phyloP scores from a whole-genome alignment of 2,113 vertebrate species.

The Sceloporus undulatus region DNA sequence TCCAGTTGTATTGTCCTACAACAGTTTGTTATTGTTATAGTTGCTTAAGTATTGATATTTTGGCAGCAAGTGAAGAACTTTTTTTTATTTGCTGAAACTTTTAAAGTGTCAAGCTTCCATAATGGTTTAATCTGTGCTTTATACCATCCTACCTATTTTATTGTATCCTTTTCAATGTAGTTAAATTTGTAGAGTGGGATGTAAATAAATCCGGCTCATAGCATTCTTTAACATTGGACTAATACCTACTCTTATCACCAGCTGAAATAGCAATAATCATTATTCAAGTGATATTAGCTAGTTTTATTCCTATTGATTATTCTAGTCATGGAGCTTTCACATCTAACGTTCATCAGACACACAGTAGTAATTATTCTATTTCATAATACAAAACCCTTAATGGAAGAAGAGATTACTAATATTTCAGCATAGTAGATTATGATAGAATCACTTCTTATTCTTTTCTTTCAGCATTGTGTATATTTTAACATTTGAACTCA shows the following conservation, averaged over 20 bases:
- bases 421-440: background rate
- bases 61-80: background rate
- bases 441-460: background rate
- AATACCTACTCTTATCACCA: background rate
- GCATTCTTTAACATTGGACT: background rate
- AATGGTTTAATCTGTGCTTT: background rate
- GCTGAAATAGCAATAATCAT: constrained; percentile 18
- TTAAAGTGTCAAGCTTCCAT: background rate
- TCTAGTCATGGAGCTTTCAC: background rate
- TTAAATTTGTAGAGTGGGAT: background rate
- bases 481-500: constrained; percentile 36
- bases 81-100: background rate
- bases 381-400: constrained; percentile 32
- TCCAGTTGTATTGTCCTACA: no score
- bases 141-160: background rate
- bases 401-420: constrained; percentile 14
- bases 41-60: background rate
- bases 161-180: background rate
- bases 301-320: constrained; percentile 18
- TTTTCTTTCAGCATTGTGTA: background rate
- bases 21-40: no score
- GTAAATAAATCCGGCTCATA: no score
- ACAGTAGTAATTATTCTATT: constrained; percentile 21
- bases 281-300: constrained; percentile 9
- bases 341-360: background rate